phyloP scores from a whole-genome alignment of 2,888 invertebrate species.

The Parnassius mnemosyne region DNA sequence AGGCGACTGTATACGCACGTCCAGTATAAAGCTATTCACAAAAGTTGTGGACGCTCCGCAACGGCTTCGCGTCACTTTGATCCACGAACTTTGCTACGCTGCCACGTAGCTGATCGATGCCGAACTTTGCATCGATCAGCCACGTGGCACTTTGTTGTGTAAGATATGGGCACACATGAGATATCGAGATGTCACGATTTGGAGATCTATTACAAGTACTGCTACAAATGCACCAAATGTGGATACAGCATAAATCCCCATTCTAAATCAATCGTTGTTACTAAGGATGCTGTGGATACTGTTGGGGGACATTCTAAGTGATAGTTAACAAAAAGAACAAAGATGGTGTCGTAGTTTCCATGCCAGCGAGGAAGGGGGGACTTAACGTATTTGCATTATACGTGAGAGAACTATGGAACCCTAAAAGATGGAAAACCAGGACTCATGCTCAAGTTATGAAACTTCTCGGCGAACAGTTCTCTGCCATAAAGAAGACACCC shows the following conservation, averaged over 20 bases:
- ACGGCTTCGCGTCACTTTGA: constrained; percentile 92
- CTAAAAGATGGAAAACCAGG: constrained; percentile 69
- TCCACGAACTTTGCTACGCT: constrained; percentile 98
- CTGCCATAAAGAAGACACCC: constrained; percentile 43
- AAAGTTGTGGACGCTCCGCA: constrained; percentile 92
- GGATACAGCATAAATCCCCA: constrained; percentile 89
- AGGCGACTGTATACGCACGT: constrained; percentile 73
- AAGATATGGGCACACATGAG: constrained; percentile 90
- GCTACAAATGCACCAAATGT: constrained; percentile 88
- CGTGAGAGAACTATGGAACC: constrained; percentile 84
- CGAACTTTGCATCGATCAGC: constrained; percentile 37
- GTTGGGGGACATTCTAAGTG: constrained; percentile 86
- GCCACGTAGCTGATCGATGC: constrained; percentile 93
- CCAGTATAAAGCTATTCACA: constrained; percentile 87
- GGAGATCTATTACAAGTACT: constrained; percentile 91
- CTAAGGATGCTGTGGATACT: constrained; percentile 88
- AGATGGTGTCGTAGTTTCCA: constrained; percentile 75
- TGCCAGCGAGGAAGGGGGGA: constrained; percentile 75
- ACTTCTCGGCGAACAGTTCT: constrained; percentile 85
- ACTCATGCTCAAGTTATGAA: constrained; percentile 90
- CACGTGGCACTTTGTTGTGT: constrained; percentile 80
- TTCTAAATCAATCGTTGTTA: constrained; percentile 88
- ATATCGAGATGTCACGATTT: constrained; percentile 92
- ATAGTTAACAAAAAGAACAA: constrained; percentile 83
- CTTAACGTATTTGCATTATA: constrained; percentile 84